Conservation (phyloP, 53 echinoderm and acorn worm species). For the Holothuria scabra region DNA sequence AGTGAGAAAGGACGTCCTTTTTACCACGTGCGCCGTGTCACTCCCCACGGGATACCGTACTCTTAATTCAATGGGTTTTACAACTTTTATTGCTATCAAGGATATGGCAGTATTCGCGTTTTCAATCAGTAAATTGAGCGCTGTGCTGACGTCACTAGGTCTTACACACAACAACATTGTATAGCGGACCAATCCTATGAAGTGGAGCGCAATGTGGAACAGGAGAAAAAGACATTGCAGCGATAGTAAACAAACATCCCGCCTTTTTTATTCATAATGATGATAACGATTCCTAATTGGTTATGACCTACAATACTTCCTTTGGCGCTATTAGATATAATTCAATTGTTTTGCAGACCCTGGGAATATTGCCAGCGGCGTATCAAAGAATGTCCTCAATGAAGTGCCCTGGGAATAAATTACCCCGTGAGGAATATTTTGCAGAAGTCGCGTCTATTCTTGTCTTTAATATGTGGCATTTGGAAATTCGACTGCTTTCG, state of each 20-base stretch:
- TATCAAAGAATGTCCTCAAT: constrained; percentile 11
- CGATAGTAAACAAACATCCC: constrained; percentile 30
- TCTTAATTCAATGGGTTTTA: constrained; percentile 47
- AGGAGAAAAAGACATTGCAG: neutral
- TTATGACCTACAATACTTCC: constrained; percentile 10
- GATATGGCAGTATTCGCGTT: constrained; percentile 29
- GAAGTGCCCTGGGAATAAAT: neutral
- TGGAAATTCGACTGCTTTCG: too few relatives aligned
- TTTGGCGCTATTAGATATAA: constrained; percentile 13
- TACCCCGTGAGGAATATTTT: too few relatives aligned
- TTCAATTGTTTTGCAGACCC: neutral
- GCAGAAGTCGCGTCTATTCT: too few relatives aligned
- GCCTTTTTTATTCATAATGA: constrained; percentile 9
- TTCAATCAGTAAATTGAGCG: constrained; percentile 28
- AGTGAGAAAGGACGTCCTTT: neutral
- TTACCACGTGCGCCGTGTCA: constrained; percentile 33
- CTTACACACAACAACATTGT: constrained; percentile 16
- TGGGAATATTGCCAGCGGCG: neutral
- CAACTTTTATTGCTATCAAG: constrained; percentile 45
- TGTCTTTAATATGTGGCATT: too few relatives aligned
- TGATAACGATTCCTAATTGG: constrained; percentile 21
- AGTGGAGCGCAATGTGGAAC: too few relatives aligned
- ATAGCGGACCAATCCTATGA: neutral
- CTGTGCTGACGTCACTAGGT: constrained; percentile 23
- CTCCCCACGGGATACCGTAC: constrained; percentile 25